Base-by-base conservation (phyloP, 2,797 vertebrate species). In the Acrossocheilus wenchowensis region DNA sequence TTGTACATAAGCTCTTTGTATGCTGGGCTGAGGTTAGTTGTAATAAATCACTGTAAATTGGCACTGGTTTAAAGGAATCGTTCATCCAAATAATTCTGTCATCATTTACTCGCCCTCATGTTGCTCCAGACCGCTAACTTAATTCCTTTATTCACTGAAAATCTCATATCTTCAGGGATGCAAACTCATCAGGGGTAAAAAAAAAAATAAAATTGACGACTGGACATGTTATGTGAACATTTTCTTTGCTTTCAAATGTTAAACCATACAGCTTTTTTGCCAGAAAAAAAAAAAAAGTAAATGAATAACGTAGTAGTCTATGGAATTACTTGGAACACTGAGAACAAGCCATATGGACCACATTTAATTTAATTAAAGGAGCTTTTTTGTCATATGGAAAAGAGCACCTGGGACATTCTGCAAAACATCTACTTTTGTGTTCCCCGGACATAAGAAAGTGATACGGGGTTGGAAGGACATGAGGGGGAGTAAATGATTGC, bases 31-130 rank as follows among this genome's bases (percentile, higher is more conserved):
- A 71, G 60, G 66, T 82, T 83, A 78, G 71, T 75, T 79, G 64
- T 72, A 74, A 71, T 85, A 60, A 34, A 78, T 82, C 71, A 78
- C 6, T 60, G 10, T 30, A 84, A 66, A 84, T 83, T 41, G 74
- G 69, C 39, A 11, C 30, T 23, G 68, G 73, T 69, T 69, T 78
- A 62, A 79, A 64, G n/a, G 5, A 45, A 79, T 26, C 2, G 0
- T 17, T 64, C n/a, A n/a, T 15, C 39, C 36, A 64, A 43, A 79
- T 79, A 43, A 62, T 79, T 64, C 57, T 45, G 57, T 79, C 78
- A 64, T 79, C 57, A 64, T 79, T 64, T 79, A 64, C 57, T 79
- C 7, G 19, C 36, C 54, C 54, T 62, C 36, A 19, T 43, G 54
- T 43, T 5, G 23, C 39, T 62, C 77, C 39, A 79, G 43, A 79